Evolutionary conservation across 2,113 vertebrate genomes (phyloP).

Genomic region (Drymodes brunneopygia): DNA sequence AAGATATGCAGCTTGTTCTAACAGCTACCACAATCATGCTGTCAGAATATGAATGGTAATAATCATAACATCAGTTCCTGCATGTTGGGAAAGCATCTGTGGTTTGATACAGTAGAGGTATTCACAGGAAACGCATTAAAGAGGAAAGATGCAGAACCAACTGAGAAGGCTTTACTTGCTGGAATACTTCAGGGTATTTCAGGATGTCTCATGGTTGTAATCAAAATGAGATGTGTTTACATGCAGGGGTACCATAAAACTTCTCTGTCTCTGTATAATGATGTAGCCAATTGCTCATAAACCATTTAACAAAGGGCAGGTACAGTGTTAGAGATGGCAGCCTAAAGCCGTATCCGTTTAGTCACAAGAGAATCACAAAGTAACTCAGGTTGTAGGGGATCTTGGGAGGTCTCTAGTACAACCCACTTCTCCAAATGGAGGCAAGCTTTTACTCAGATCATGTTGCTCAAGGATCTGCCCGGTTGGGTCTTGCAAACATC

Average conservation of each 20-base stretch:
- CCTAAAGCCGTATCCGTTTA: not conserved
- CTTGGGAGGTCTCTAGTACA: not conserved
- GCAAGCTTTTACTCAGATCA: not conserved
- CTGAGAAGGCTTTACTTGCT: not conserved
- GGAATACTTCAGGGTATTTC: not conserved
- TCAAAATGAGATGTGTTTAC: not conserved
- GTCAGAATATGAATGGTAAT: not conserved
- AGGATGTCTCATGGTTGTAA: not conserved
- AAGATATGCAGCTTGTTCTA: not conserved
- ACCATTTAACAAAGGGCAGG: not conserved
- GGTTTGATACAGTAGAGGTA: not conserved
- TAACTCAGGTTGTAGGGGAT: not conserved
- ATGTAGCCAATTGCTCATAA: not conserved
- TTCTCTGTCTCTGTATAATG: not conserved
- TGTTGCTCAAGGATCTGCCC: not conserved
- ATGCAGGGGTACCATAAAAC: not conserved
- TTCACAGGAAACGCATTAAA: not conserved
- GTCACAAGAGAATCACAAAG: not conserved
- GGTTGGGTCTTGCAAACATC: not conserved
- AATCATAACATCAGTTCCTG: not conserved
- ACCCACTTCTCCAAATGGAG: not conserved
- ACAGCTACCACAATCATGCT: not conserved
- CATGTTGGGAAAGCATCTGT: accelerated
- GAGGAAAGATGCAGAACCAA: not conserved
- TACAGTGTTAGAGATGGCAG: not conserved